Percentiles rank a stretch among this genome's conserved stretches.
Conservation (phyloP, 2,113 vertebrate species). For the Coptodon rendalli region DNA sequence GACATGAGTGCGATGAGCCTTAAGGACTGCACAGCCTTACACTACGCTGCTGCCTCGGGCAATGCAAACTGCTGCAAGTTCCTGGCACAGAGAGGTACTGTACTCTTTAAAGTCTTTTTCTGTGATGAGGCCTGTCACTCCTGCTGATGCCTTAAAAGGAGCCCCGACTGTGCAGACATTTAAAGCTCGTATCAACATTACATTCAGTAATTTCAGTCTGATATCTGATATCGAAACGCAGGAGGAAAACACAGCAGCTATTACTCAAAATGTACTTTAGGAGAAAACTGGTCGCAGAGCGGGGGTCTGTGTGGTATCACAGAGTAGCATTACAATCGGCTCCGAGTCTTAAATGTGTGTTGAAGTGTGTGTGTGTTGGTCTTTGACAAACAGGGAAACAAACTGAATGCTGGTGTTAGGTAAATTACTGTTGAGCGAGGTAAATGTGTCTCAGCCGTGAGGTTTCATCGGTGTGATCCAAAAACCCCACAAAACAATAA, state of each 20-base stretch:
- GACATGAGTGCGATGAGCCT: slow-evolving; percentile 76
- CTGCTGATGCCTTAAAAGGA: not conserved
- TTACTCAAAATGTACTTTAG: not conserved
- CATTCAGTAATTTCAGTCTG: not conserved
- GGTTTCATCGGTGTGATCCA: no score
- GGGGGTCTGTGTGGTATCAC: not conserved
- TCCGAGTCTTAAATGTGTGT: not conserved
- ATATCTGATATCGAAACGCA: not conserved
- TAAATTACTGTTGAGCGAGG: not conserved
- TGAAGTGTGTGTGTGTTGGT: not conserved
- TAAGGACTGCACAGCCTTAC: slow-evolving; percentile 82
- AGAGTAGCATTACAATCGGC: not conserved
- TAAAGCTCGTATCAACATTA: not conserved
- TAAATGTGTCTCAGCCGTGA: not conserved
- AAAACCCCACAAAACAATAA: not conserved
- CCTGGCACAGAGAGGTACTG: slow-evolving; percentile 88
- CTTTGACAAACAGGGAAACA: not conserved
- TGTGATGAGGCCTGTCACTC: not conserved
- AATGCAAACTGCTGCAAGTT: slow-evolving; percentile 86
- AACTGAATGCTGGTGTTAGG: not conserved
- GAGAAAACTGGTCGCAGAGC: not conserved
- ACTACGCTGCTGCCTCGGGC: slow-evolving; percentile 83
- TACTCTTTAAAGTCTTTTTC: not conserved
- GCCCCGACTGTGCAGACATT: not conserved
- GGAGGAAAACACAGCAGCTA: not conserved